Percentiles rank a stretch among this genome's conserved stretches.
Evolutionary conservation across 2,113 vertebrate genomes (phyloP).

Genomic region (Odocoileus virginianus): DNA sequence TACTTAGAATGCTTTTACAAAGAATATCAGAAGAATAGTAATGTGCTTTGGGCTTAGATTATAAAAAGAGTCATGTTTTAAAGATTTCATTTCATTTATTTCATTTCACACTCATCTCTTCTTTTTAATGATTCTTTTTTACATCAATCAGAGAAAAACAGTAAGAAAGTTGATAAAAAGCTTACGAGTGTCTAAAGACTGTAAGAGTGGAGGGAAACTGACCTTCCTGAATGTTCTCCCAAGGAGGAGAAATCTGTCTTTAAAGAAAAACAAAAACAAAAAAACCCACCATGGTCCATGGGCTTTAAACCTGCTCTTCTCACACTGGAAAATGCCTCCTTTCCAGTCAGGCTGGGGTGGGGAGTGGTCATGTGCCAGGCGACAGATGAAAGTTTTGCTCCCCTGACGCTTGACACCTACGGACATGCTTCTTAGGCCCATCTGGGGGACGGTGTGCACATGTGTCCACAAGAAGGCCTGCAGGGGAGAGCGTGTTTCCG

Average conservation of each 20-base stretch:
- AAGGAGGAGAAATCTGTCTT: not conserved
- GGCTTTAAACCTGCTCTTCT: not conserved
- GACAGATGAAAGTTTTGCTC: not conserved
- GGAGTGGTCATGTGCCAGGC: not conserved
- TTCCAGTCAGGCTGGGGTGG: not conserved
- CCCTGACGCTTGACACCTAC: not conserved
- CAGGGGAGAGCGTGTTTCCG: not conserved
- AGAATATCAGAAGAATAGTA: not conserved
- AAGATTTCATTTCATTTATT: not conserved
- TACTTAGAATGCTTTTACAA: not conserved
- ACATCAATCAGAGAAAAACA: not conserved
- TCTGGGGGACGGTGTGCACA: not conserved
- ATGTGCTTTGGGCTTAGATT: not conserved
- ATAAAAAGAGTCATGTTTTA: not conserved
- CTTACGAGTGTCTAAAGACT: not conserved
- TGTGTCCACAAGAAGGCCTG: not conserved
- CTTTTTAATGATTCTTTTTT: not conserved
- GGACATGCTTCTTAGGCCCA: not conserved
- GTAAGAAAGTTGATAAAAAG: not conserved
- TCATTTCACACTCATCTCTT: not conserved
- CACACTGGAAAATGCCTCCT: not conserved
- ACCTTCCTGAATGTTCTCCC: not conserved
- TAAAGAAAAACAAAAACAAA: not conserved
- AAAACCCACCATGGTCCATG: not conserved
- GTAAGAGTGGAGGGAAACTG: not conserved